Conservation (phyloP, 2,888 invertebrate species). For the Venusia cambrica region DNA sequence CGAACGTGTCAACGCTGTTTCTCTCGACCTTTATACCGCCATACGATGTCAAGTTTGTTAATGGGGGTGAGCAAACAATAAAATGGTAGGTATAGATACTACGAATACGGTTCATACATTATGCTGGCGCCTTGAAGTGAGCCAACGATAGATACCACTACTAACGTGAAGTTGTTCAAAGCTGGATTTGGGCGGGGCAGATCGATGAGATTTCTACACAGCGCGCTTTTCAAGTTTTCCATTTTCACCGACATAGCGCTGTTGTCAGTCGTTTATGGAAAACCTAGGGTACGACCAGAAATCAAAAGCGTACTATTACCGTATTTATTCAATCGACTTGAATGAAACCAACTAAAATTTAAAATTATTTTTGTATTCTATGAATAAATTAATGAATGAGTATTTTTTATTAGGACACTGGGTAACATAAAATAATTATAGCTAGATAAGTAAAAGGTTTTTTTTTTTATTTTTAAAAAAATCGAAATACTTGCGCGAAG, state of each 20-base stretch:
- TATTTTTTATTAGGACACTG: no score
- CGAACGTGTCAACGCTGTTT: slow-evolving; percentile 22
- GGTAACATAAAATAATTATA: no score
- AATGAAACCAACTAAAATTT: no score
- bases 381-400: no score
- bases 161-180: slow-evolving; percentile 62
- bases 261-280: no score
- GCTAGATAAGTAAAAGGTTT: no score
- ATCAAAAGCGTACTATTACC: no score
- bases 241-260: slow-evolving; percentile 40
- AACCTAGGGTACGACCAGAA: no score
- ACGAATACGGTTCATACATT: slow-evolving; percentile 74
- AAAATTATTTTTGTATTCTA: no score
- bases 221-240: slow-evolving; percentile 44
- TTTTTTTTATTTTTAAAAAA: no score
- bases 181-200: slow-evolving; percentile 51
- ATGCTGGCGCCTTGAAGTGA: slow-evolving; percentile 60
- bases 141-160: slow-evolving; percentile 48
- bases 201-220: slow-evolving; percentile 60
- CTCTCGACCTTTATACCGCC: slow-evolving; percentile 50
- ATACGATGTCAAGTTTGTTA: slow-evolving; percentile 59
- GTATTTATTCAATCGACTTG: no score
- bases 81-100: slow-evolving; percentile 69
- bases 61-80: slow-evolving; percentile 68
- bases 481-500: no score